These are phyloP conservation scores for Fregetta grallaria DNA, from an alignment of 2,113 vertebrate species.

Conservation along the genomic window DNA sequence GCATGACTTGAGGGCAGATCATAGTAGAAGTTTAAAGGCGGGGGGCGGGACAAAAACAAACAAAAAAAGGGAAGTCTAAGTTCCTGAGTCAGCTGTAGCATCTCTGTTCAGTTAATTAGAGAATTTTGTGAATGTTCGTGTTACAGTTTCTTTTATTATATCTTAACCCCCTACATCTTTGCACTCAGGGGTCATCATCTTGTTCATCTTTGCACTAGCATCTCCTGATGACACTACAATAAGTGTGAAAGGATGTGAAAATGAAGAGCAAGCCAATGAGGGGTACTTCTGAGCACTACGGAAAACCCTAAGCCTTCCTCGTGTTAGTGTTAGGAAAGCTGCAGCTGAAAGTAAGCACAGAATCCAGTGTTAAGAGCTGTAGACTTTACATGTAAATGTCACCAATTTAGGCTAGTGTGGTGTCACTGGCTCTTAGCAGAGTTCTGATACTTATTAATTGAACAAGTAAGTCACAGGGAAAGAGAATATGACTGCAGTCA, in stretches of 20 bases:
- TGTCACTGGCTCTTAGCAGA: not conserved
- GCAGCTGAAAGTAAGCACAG: not conserved
- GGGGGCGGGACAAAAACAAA: too few species aligned
- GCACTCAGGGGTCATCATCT: not conserved
- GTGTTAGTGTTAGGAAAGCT: not conserved
- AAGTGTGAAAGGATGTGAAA: not conserved
- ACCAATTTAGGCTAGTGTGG: not conserved
- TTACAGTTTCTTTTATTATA: not conserved
- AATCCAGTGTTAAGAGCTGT: not conserved
- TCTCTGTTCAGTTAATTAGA: not conserved
- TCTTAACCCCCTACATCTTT: not conserved
- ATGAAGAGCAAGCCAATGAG: not conserved
- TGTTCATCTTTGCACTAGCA: not conserved
- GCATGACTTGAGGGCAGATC: not conserved
- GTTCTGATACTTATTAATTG: not conserved
- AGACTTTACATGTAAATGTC: not conserved
- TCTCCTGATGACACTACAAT: not conserved
- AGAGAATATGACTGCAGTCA: not conserved
- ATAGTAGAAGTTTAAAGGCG: not conserved
- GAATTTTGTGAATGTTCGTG: not conserved
- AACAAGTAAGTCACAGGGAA: not conserved
- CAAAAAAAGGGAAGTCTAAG: not conserved
- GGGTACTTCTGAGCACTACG: not conserved
- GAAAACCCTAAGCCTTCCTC: not conserved
- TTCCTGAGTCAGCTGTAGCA: not conserved